Evolutionary conservation across 1,140 invertebrate genomes (phyloP).

Genomic region (Asbolus verrucosus): DNA sequence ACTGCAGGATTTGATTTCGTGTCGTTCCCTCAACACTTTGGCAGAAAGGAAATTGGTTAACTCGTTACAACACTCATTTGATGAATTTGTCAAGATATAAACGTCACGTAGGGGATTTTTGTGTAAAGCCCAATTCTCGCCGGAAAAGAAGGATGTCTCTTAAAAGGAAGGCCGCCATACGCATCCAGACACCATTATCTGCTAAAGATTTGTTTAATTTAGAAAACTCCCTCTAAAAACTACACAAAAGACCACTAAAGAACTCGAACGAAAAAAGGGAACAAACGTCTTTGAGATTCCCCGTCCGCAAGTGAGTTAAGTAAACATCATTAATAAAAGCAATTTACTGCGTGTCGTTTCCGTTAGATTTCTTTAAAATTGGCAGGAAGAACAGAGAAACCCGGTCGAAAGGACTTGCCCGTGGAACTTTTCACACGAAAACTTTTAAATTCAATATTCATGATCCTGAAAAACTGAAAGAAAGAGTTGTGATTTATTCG

Average conservation of each 20-base stretch:
- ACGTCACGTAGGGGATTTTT: background rate
- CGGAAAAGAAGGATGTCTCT: background rate
- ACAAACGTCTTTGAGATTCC: slow-evolving; percentile 25
- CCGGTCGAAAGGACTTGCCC: background rate
- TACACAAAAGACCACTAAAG: slow-evolving; percentile 33
- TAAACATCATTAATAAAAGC: slow-evolving; percentile 58
- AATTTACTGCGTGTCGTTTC: slow-evolving; percentile 53
- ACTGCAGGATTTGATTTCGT: slow-evolving; percentile 16
- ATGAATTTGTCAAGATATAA: slow-evolving; percentile 16
- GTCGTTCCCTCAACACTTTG: slow-evolving; percentile 2
- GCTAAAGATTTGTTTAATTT: slow-evolving; percentile 37
- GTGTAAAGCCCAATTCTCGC: background rate
- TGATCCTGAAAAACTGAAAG: slow-evolving; percentile 41
- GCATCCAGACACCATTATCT: slow-evolving; percentile 6
- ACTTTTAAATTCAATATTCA: slow-evolving; percentile 50
- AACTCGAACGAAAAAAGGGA: slow-evolving; percentile 15
- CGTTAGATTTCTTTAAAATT: slow-evolving; percentile 48
- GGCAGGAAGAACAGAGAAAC: slow-evolving; percentile 24
- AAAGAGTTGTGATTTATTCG: slow-evolving; percentile 39
- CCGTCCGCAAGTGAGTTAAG: slow-evolving; percentile 50
- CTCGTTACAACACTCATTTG: slow-evolving; percentile 2
- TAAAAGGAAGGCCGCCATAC: background rate
- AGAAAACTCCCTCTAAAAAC: slow-evolving; percentile 20
- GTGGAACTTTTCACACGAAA: slow-evolving; percentile 35
- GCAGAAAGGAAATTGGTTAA: slow-evolving; percentile 10